Evolutionary conservation across 2,888 invertebrate genomes (phyloP), one percentile per base, ranked within the genome.

Genomic region (Oscheius sp.): DNA sequence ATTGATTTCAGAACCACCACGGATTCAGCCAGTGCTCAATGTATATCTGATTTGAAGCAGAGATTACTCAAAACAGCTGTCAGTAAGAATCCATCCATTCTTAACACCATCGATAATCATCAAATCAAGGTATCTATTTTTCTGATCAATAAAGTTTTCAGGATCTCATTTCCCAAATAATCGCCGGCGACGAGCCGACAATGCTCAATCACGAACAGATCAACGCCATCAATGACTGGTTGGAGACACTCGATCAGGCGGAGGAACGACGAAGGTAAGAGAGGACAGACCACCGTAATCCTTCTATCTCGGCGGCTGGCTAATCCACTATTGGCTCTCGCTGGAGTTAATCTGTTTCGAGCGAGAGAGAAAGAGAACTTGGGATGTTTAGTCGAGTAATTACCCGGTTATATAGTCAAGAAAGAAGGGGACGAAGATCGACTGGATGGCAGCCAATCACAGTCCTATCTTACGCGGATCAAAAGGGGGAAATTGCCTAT

Each of bases 151-250:
- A 24, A 12, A 67, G n/a, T 28, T 49, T 22, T 17, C 62, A 83
- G 83, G 82, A 83, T 9, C 67, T 82, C n/a, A 80, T 84, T 54
- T 67, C 69, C 22, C 80, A 80, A 64, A 76, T 85, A 22, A 72
- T 85, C 20, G 65, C 75, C 20, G 81, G 78, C 14, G 81, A 82
- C 30, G 81, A 83, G 14, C 66, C 73, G 30, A 61, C 76, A 0
- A 51, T 74, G 30, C 44, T 82, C 20, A 74, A 72, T 26, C 71
- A 74, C 24, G 82, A 84, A 2, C 84, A 84, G 63, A 75, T 84
- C 57, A 71, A 74, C 38, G 80, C 80, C 8, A 81, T 86, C 67
- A 80, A 84, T 59, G 81, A 82, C 33, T 86, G 86, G 86, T 73
- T 86, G 38, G 85, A 86, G 12, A 75, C 75, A 28, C 38, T 81